A percentile compares a stretch with the other conserved stretches of the same genome.
phyloP scores from a whole-genome alignment of 2,113 vertebrate species.

The Paraplagusia blochii region DNA sequence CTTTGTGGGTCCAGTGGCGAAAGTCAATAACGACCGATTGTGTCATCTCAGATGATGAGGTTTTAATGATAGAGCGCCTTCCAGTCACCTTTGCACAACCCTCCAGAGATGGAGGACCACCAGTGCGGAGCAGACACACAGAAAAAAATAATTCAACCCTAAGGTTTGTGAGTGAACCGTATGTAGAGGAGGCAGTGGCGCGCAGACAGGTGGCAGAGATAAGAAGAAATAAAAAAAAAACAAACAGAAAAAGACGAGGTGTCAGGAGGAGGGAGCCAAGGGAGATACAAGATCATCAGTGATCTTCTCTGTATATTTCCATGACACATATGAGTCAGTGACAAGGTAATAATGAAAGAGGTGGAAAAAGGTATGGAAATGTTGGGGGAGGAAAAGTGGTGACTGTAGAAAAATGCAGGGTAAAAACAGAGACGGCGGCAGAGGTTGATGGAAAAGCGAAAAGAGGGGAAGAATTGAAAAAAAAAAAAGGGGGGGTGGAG shows the following conservation, averaged over 20 bases:
- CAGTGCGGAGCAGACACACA: constrained; percentile 27
- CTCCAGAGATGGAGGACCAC: constrained; percentile 60
- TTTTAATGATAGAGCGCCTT: constrained; percentile 65
- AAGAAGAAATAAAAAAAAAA: constrained; percentile 28
- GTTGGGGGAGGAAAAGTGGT: constrained; percentile 1
- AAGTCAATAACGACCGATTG: constrained; percentile 57
- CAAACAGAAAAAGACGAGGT: too few relatives aligned
- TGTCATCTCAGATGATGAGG: constrained; percentile 65
- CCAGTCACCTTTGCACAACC: constrained; percentile 59
- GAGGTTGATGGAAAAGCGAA: constrained; percentile 27
- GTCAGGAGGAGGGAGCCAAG: constrained; percentile 4
- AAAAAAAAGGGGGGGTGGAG: constrained; percentile 19
- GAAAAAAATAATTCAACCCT: constrained; percentile 57
- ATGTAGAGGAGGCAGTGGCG: constrained; percentile 14
- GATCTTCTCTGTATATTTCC: constrained; percentile 4
- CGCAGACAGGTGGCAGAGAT: constrained; percentile 25
- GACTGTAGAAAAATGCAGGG: constrained; percentile 11
- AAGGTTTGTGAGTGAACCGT: constrained; percentile 6
- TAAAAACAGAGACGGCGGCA: constrained; percentile 11
- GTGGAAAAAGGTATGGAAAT: constrained; percentile 1
- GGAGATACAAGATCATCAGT: constrained; percentile 15
- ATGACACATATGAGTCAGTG: constrained; percentile 11
- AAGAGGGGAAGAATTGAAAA: constrained; percentile 19
- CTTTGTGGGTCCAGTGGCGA: constrained; percentile 19
- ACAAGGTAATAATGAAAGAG: constrained; percentile 17